A percentile compares a stretch with the other conserved stretches of the same genome.
Conservation (phyloP, 37 sponge, comb jelly and placozoan species). For the Axinella damicornis region DNA sequence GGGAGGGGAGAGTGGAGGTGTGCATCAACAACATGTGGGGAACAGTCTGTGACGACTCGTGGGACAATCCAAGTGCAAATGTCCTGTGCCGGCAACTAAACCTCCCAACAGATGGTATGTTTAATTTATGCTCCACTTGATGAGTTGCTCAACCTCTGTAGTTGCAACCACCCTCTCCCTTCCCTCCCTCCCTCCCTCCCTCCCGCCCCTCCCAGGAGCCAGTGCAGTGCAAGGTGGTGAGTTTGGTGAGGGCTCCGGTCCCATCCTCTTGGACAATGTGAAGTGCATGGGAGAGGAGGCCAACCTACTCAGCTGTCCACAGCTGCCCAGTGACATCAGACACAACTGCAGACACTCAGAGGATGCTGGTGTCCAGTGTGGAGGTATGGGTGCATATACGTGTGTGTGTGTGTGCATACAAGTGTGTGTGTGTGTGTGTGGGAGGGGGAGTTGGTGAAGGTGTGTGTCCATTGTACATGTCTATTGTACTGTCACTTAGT, state of each 20-base stretch:
- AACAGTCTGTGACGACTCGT: slow-evolving; percentile 17
- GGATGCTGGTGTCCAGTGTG: slow-evolving; percentile 44
- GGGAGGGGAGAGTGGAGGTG: slow-evolving; percentile 32
- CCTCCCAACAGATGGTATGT: neutral
- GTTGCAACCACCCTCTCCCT: too few relatives aligned
- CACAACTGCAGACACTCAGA: slow-evolving; percentile 67
- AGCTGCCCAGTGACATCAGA: neutral
- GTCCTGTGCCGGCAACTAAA: slow-evolving; percentile 21
- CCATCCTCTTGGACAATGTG: slow-evolving; percentile 53
- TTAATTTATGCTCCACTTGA: too few relatives aligned
- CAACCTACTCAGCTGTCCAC: slow-evolving; percentile 55
- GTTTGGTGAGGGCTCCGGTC: slow-evolving; percentile 3
- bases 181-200: too few relatives aligned
- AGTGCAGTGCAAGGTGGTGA: too few relatives aligned
- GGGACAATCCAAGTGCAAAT: slow-evolving; percentile 2
- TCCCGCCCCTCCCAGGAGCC: too few relatives aligned
- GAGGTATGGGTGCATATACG: too few relatives aligned
- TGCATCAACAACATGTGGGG: slow-evolving; percentile 14
- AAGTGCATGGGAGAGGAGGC: slow-evolving; percentile 65
- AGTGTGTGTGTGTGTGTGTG: too few relatives aligned
- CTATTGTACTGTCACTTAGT: too few relatives aligned
- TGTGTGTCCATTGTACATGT: neutral
- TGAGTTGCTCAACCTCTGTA: too few relatives aligned
- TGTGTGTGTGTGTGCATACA: too few relatives aligned
- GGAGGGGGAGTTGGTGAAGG: too few relatives aligned